Percentiles rank a stretch among this genome's conserved stretches.
These are phyloP conservation scores for Trichomycterus rosablanca DNA, from an alignment of 2,113 vertebrate species.

Conservation along the genomic window DNA sequence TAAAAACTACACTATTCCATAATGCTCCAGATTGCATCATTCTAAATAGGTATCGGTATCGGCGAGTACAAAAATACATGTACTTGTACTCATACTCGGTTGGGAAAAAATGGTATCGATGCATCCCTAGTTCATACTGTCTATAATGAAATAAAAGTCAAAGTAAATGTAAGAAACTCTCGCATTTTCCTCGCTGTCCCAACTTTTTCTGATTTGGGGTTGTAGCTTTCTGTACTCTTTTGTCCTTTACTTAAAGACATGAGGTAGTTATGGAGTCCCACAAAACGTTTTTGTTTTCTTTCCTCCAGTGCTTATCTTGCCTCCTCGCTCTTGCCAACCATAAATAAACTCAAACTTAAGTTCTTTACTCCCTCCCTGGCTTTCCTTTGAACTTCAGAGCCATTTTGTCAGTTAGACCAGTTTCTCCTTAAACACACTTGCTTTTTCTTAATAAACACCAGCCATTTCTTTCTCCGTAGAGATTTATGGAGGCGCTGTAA, in stretches of 20 bases:
- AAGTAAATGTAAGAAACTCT: no score
- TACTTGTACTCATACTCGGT: no score
- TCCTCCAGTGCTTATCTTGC: constrained; percentile 8
- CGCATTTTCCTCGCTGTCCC: no score
- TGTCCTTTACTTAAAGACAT: constrained; percentile 6
- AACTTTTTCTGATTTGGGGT: no score
- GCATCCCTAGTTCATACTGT: no score
- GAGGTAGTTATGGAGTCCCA: not conserved
- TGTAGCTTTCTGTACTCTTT: constrained; percentile 2
- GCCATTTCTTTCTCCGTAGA: constrained; percentile 1
- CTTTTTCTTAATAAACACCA: constrained; percentile 10
- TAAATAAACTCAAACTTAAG: constrained; percentile 16
- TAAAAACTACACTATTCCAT: no score
- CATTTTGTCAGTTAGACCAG: constrained; percentile 18
- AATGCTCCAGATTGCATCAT: no score
- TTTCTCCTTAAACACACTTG: not conserved
- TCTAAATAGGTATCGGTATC: no score
- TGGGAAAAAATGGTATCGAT: no score
- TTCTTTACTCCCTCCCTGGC: constrained; percentile 4
- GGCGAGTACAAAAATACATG: no score
- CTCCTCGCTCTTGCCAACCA: not conserved
- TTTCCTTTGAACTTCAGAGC: constrained; percentile 33
- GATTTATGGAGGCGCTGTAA: not conserved
- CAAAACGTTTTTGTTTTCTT: constrained; percentile 6
- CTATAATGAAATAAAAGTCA: no score